Conservation (phyloP, 2,113 vertebrate species). For the Parotia lawesii region DNA sequence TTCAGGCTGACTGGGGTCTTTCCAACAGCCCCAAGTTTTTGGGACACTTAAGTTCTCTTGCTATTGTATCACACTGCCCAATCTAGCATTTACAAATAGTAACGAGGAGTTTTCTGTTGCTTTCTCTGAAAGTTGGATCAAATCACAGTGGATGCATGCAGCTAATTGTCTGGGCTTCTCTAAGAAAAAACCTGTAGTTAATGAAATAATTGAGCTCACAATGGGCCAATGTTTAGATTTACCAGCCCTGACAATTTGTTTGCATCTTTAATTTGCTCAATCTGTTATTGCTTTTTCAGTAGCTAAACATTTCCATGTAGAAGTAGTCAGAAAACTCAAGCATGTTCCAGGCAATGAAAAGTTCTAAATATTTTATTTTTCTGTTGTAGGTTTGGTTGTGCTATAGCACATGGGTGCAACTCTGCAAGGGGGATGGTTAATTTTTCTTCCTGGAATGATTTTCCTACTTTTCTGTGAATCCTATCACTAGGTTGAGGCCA, state of each 20-base stretch:
- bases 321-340: slow-evolving; percentile 3
- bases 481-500: neutral
- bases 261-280: slow-evolving; percentile 52
- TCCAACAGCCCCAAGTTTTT: neutral
- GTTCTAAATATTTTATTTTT: neutral
- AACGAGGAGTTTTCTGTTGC: neutral
- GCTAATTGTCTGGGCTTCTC: neutral
- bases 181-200: neutral
- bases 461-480: neutral
- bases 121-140: neutral
- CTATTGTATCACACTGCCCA: neutral
- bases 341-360: neutral
- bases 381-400: neutral
- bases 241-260: slow-evolving; percentile 35
- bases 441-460: neutral
- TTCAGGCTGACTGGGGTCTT: neutral
- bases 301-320: neutral
- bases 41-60: neutral
- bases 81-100: neutral
- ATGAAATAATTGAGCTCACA: neutral
- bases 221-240: slow-evolving; percentile 31
- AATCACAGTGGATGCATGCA: neutral
- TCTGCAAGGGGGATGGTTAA: neutral
- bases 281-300: slow-evolving; percentile 44
- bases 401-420: neutral